Evolutionary conservation across 2,113 vertebrate genomes (phyloP), one percentile per base, ranked within the genome.

Genomic region (Percina caprodes): DNA sequence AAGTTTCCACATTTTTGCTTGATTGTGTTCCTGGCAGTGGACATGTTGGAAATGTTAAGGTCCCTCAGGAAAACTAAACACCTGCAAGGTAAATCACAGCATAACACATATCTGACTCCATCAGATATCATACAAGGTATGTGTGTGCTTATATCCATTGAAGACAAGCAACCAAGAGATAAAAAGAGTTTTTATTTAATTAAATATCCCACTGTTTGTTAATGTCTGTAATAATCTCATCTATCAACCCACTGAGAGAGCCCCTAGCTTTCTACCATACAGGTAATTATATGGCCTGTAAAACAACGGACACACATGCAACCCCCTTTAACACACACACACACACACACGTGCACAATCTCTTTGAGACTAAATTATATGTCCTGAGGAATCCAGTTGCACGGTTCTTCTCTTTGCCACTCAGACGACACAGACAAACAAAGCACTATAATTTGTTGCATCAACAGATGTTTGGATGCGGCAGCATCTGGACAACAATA

Each of bases 361-460:
- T 84, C 75, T 74, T 63, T 72, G 45, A 90, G 68, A 76, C 79
- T 80, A 90, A n/a, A 93, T 90, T 86, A 91, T 71, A 92, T 67
- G 67, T 90, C 85, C 63, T 6, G 58, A 59, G 60, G 77, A 69
- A 26, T 60, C 55, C 48, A 49, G 48, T 42, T 66, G 77, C 78
- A 71, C 9, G 8, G 26, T 80, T 65, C 39, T 30, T 45, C 66
- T 82, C 15, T 33, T 59, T 76, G 69, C 69, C 66, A 61, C 71
- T 89, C 80, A 74, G 73, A 83, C 12, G 8, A 82, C 81, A 77
- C 60, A 33, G n/a, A 33, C 39, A 8, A 33, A 55, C 65, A 58
- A 61, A 35, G 24, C 75, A 62, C 87, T 89, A 23, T 89, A 82
- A 91, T 91, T 90, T 88, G 26, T 62, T 75, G 66, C 77, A 77